phyloP scores from a whole-genome alignment of 2,888 invertebrate species.

The Erebia palarica region DNA sequence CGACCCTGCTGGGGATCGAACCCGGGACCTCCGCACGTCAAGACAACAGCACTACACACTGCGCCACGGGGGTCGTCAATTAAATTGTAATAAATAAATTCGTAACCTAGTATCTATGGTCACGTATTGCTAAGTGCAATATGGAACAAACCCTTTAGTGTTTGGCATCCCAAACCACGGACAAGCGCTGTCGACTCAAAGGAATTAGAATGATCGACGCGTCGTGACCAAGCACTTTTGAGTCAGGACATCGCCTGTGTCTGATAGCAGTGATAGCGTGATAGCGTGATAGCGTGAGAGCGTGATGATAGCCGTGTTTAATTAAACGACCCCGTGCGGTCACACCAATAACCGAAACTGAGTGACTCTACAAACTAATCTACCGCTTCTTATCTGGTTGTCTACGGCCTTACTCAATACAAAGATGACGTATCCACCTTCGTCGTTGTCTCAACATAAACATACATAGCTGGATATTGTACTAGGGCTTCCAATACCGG shows the following conservation, averaged over 20 bases:
- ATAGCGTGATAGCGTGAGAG: conserved; percentile 27
- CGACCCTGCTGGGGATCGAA: no score
- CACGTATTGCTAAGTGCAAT: no score
- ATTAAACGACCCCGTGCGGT: conserved; percentile 25
- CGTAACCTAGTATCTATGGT: no score
- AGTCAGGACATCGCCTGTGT: conserved; percentile 30
- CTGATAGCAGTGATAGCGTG: conserved; percentile 19
- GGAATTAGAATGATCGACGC: conserved; percentile 74
- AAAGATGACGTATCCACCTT: background rate
- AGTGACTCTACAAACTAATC: conserved; percentile 17
- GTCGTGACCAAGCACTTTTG: conserved; percentile 56
- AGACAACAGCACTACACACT: no score
- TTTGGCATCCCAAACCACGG: conserved; percentile 64
- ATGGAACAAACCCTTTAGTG: conserved; percentile 51
- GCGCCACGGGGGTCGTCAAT: no score
- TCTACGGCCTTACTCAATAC: background rate
- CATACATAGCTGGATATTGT: no score
- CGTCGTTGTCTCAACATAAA: no score
- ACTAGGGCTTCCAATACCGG: no score
- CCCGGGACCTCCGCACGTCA: no score
- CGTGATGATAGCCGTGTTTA: conserved; percentile 30
- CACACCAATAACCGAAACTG: conserved; percentile 21
- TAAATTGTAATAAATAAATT: no score
- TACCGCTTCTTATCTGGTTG: conserved; percentile 7
- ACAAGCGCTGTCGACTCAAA: conserved; percentile 74